Evolutionary conservation across 2,888 invertebrate species (phyloP), one percentile per base, ranked within the genome.

Genomic region (Melanostoma mellinum): DNA sequence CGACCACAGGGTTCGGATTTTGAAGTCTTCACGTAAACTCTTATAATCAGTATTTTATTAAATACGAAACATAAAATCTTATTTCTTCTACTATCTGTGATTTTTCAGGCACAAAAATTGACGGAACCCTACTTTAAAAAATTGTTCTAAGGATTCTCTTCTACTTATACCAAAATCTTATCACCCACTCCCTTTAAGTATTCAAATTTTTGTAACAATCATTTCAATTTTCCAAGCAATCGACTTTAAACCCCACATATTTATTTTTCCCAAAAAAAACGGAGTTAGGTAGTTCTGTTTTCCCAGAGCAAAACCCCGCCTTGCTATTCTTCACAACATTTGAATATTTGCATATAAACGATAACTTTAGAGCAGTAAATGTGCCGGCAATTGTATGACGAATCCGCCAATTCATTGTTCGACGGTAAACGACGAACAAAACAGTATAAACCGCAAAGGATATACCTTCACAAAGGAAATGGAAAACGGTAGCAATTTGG

Each of bases 311-410:
- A 20, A 20, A 20, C 20, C 20, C 20, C 20, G 20, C 20, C 20
- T 20, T 20, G 20, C 50, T 65, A 56, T 46, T 50, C 38, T 9
- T 36, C 46, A 32, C 42, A 53, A 71, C 53, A 74, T 77, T 74
- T 40, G 48, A 79, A 67, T 60, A 84, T 84, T 84, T 84, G 84
- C 84, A 84, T 84, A 84, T 61, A 84, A 84, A 84, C 79, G 84
- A 84, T 75, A 71, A 84, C 79, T 75, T 84, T 71, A 63, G 61
- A 84, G 75, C 50, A 50, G 60, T 71, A 71, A 74, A 84, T 71
- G 74, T 79, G 79, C 20, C 79, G 71, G 36, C 74, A 78, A 74
- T 74, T 78, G 73, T 75, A 50, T 84, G 79, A 71, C 67, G 74
- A 67, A 69, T 69, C 78, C 82, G 53, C 78, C 82, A 78, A 84